A percentile compares a stretch with the other conserved stretches of the same genome.
phyloP scores from a whole-genome alignment of 2,888 invertebrate genomes.

The Anodontia alba region DNA sequence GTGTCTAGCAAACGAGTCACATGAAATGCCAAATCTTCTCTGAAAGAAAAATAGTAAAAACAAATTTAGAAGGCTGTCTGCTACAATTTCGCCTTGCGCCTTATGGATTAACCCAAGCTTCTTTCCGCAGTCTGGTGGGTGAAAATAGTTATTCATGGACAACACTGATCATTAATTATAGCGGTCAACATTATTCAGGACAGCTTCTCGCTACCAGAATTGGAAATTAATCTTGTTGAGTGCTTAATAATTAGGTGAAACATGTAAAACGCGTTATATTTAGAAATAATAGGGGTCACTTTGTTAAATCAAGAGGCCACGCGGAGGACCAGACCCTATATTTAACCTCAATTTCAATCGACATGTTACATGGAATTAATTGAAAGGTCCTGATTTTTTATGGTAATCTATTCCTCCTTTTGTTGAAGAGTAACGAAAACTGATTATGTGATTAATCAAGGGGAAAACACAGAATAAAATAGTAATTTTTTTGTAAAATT shows the following conservation, averaged over 20 bases:
- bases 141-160: background rate
- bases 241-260: conserved; percentile 9
- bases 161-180: background rate
- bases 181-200: background rate
- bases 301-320: conserved; percentile 8
- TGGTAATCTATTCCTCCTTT: background rate
- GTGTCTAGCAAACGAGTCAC: too few species aligned
- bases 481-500: background rate
- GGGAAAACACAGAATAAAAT: background rate
- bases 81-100: too few species aligned
- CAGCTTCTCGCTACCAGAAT: too few species aligned
- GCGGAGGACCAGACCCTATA: conserved; percentile 15
- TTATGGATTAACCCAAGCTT: too few species aligned
- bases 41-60: too few species aligned
- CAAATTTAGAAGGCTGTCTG: too few species aligned
- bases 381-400: background rate
- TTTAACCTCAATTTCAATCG: conserved; percentile 2
- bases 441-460: conserved; percentile 7
- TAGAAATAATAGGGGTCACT: conserved; percentile 16
- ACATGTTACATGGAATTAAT: background rate
- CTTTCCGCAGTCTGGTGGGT: too few species aligned
- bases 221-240: background rate
- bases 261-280: conserved; percentile 5
- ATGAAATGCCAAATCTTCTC: too few species aligned
- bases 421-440: background rate